These are phyloP conservation scores for Apis mellifera DNA, from an alignment of 1,140 invertebrate species.

Conservation along the genomic window DNA sequence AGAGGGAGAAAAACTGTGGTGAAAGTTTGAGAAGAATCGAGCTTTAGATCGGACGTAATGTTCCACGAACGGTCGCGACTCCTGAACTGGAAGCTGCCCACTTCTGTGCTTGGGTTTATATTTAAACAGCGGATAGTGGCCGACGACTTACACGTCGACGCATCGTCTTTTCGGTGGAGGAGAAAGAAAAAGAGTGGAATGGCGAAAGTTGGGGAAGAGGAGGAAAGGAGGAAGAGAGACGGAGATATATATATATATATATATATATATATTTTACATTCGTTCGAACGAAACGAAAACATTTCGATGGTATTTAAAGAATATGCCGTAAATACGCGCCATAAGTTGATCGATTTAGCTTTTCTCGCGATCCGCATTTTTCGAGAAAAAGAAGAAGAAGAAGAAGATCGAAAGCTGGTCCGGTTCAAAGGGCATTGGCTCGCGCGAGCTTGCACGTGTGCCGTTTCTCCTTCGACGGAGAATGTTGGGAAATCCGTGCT, in stretches of 20 bases:
- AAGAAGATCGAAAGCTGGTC: neutral
- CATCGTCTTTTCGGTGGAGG: conserved; percentile 57
- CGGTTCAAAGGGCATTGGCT: neutral
- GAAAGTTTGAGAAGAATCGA: neutral
- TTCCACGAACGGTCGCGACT: conserved; percentile 74
- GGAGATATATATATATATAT: too few species aligned
- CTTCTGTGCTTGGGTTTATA: conserved; percentile 76
- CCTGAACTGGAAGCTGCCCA: conserved; percentile 75
- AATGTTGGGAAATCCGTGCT: conserved; percentile 61
- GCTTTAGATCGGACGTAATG: conserved; percentile 51
- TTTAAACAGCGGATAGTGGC: conserved; percentile 72
- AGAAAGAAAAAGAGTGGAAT: conserved; percentile 33
- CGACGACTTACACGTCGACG: conserved; percentile 58
- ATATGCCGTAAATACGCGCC: neutral
- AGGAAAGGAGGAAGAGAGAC: too few species aligned
- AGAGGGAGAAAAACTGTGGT: too few species aligned
- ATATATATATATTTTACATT: too few species aligned
- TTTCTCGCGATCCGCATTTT: neutral
- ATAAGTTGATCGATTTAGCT: neutral
- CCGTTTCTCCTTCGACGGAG: neutral
- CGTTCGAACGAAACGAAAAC: too few species aligned
- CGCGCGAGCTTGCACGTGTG: neutral
- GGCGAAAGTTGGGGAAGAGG: neutral
- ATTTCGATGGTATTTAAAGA: conserved; percentile 22
- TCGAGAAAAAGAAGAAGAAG: neutral